A percentile compares a stretch with the other conserved stretches of the same genome.
Evolutionary conservation across 2,888 invertebrate genomes (phyloP).

Genomic region (Tuta absoluta): DNA sequence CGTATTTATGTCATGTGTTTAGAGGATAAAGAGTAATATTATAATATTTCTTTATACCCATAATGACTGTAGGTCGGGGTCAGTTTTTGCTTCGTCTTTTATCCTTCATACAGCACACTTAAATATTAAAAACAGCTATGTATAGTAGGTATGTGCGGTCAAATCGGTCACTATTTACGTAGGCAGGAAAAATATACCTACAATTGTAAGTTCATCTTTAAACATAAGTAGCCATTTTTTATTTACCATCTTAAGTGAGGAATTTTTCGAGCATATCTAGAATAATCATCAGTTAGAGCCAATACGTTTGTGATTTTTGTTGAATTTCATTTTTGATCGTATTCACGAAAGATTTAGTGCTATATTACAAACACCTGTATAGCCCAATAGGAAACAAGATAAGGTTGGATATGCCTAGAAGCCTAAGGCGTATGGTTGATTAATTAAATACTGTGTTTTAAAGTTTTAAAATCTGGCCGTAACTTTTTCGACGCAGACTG

Average conservation of each 20-base stretch:
- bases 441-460: not conserved
- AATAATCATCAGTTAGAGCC: too few species aligned
- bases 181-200: not conserved
- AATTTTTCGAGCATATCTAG: too few species aligned
- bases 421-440: too few species aligned
- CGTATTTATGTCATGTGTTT: not conserved
- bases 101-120: constrained; percentile 53
- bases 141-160: constrained; percentile 48
- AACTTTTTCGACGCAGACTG: not conserved
- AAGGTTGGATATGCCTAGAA: too few species aligned
- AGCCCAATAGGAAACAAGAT: too few species aligned
- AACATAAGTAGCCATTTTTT: too few species aligned
- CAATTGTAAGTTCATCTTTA: too few species aligned
- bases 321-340: too few species aligned
- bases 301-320: too few species aligned
- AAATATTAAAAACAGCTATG: constrained; percentile 35
- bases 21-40: constrained; percentile 18
- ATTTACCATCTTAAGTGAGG: too few species aligned
- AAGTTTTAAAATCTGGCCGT: constrained; percentile 5
- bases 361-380: too few species aligned
- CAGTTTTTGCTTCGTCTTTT: constrained; percentile 44
- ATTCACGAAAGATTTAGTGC: too few species aligned
- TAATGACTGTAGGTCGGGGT: constrained; percentile 41
- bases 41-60: constrained; percentile 18
- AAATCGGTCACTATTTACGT: constrained; percentile 59